phyloP scores from a whole-genome alignment of 2,113 vertebrate species.

The Empidonax alnorum region DNA sequence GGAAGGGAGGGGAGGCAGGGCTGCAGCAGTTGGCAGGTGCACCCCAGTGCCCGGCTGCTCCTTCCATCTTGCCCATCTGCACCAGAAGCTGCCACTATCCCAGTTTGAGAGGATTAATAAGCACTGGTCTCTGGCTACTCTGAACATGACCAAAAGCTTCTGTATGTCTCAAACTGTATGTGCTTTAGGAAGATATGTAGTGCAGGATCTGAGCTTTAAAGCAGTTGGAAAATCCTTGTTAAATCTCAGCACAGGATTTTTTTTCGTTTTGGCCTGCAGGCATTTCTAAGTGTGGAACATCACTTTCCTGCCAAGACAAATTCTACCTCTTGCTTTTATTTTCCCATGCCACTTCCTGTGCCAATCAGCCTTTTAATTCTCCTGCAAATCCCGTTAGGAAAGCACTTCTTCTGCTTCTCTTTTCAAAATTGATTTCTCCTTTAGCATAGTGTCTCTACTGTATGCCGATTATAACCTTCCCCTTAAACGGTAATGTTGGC shows the following conservation, averaged over 20 bases:
- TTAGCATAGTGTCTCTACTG: not conserved
- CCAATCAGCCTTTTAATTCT: slow-evolving; percentile 50
- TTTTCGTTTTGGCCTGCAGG: slow-evolving; percentile 32
- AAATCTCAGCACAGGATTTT: slow-evolving; percentile 13
- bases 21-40: not conserved
- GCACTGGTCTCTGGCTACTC: not conserved
- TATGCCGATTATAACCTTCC: not conserved
- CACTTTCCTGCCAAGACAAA: slow-evolving; percentile 63
- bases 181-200: not conserved
- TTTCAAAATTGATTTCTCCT: not conserved
- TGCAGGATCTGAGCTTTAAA: not conserved
- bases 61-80: not conserved
- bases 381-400: slow-evolving; percentile 28
- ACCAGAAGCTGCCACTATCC: not conserved
- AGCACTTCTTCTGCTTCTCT: slow-evolving; percentile 9
- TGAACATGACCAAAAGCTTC: not conserved
- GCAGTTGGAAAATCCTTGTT: slow-evolving; percentile 10
- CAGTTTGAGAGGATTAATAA: not conserved
- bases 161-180: not conserved
- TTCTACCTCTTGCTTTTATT: slow-evolving; percentile 66
- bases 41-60: not conserved
- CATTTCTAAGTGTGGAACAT: slow-evolving; percentile 62
- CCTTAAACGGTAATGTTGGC: not conserved
- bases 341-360: slow-evolving; percentile 45
- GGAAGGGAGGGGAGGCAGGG: not conserved